These are phyloP conservation scores for Oryzaephilus surinamensis DNA, from an alignment of 1,140 invertebrate genomes.

Conservation along the genomic window DNA sequence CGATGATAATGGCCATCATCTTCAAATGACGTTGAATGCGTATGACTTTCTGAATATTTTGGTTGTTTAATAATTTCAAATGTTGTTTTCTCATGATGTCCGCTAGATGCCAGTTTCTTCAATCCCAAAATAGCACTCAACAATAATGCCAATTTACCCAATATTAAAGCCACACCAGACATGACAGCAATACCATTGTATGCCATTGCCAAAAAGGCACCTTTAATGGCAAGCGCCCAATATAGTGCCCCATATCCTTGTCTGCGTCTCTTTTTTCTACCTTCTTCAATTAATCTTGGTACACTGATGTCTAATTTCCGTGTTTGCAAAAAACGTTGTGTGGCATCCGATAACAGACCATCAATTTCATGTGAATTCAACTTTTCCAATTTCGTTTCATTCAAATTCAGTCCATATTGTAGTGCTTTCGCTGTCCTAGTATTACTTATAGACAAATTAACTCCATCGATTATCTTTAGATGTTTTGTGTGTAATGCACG, in stretches of 20 bases:
- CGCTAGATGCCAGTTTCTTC: constrained; percentile 56
- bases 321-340: constrained; percentile 46
- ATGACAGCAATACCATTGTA: constrained; percentile 63
- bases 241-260: constrained; percentile 46
- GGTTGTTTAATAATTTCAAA: constrained; percentile 78
- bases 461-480: constrained; percentile 51
- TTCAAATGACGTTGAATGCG: constrained; percentile 61
- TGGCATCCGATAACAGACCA: constrained; percentile 45
- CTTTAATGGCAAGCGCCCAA: constrained; percentile 53
- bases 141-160: constrained; percentile 64
- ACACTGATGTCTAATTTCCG: constrained; percentile 49
- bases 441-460: constrained; percentile 38
- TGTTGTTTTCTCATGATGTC: constrained; percentile 62
- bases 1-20: constrained; percentile 52
- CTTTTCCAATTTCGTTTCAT: constrained; percentile 43
- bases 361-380: constrained; percentile 41
- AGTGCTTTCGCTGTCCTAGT: constrained; percentile 11
- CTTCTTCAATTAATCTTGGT: constrained; percentile 43
- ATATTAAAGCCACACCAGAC: constrained; percentile 59
- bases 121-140: constrained; percentile 63
- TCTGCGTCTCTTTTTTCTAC: constrained; percentile 42
- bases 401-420: constrained; percentile 5
- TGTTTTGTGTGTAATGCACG: constrained; percentile 49
- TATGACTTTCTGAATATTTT: constrained; percentile 63
- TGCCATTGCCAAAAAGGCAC: constrained; percentile 57